Evolutionary conservation across 1,140 invertebrate species (phyloP), one percentile per base, ranked within the genome.

Genomic region (Magallana gigas): DNA sequence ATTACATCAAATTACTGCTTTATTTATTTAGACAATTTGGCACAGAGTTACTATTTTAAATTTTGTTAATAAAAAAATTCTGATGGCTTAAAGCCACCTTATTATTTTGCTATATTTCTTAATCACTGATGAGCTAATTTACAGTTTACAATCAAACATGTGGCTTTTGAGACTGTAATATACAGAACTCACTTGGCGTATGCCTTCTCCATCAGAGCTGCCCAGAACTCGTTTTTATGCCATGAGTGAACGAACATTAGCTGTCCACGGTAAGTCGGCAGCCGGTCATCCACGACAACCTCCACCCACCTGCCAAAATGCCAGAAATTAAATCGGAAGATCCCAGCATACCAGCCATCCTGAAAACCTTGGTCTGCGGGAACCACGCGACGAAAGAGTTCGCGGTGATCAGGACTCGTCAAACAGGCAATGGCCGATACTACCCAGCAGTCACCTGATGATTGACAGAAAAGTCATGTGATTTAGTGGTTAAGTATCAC

Each of bases 201-300:
- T 48, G 97, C 97, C 94, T 98, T 98, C 94, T 98, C 97, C 56
- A 98, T 94, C 9, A 98, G 94, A 9, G 97, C 96, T n/a, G 96
- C 96, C 97, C 97, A 98, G 94, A 97, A 98, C 92, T 97, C 97
- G 48, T 96, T 96, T 0, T 96, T 95, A 91, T 97, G 96, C 8
- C 96, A 95, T 58, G 88, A 96, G 89, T 97, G 96, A 83, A 97
- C 95, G 92, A 96, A 97, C 60, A 97, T 94, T 3, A 97, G 95
- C 91, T 96, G 93, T 90, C 96, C 96, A 90, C 96, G 95, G 88
- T 95, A 95, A 2, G 93, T 94, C 6, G 97, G 97, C 57, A 98
- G 93, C 88, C 96, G 94, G 93, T 98, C 97, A 94, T 98, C 97
- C 2, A 98, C 96, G 2, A 97, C 94, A 0, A 98, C 95, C 92